Evolutionary conservation across 2,113 vertebrate species (phyloP).

Genomic region (Caranx melampygus): DNA sequence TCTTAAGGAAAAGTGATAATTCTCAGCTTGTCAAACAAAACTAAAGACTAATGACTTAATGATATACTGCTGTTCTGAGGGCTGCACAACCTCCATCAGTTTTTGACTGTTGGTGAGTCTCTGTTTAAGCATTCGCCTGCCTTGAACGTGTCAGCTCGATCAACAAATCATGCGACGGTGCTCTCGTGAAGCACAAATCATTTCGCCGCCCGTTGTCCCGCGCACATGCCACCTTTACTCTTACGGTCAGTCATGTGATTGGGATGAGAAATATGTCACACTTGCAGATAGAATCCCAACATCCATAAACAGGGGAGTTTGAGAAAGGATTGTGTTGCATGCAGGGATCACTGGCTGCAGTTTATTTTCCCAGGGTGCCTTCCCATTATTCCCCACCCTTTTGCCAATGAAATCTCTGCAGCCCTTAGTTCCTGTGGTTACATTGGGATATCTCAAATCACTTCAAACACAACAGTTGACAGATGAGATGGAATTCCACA

Average conservation of each 20-base stretch:
- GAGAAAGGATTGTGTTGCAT: slow-evolving; percentile 76
- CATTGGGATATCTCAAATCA: slow-evolving; percentile 78
- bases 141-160: slow-evolving; percentile 42
- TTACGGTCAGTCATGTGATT: slow-evolving; percentile 31
- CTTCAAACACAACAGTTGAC: slow-evolving; percentile 80
- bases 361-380: slow-evolving; percentile 83
- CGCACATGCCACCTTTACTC: slow-evolving; percentile 27
- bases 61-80: slow-evolving; percentile 81
- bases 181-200: slow-evolving; percentile 1
- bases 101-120: slow-evolving; percentile 20
- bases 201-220: slow-evolving; percentile 23
- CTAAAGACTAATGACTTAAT: slow-evolving; percentile 82
- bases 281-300: slow-evolving; percentile 78
- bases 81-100: slow-evolving; percentile 77
- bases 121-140: slow-evolving; percentile 32
- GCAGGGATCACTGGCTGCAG: slow-evolving; percentile 71
- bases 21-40: slow-evolving; percentile 83
- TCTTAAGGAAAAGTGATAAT: slow-evolving; percentile 80
- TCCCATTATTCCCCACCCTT: slow-evolving; percentile 65
- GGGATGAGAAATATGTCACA: slow-evolving; percentile 74
- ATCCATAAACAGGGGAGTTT: slow-evolving; percentile 78
- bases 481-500: slow-evolving; percentile 66
- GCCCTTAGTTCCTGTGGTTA: slow-evolving; percentile 65
- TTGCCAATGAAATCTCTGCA: slow-evolving; percentile 66
- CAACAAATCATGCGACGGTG: background rate